phyloP scores from a whole-genome alignment of 2,888 invertebrate genomes.

The Trachelus troglodyta region DNA sequence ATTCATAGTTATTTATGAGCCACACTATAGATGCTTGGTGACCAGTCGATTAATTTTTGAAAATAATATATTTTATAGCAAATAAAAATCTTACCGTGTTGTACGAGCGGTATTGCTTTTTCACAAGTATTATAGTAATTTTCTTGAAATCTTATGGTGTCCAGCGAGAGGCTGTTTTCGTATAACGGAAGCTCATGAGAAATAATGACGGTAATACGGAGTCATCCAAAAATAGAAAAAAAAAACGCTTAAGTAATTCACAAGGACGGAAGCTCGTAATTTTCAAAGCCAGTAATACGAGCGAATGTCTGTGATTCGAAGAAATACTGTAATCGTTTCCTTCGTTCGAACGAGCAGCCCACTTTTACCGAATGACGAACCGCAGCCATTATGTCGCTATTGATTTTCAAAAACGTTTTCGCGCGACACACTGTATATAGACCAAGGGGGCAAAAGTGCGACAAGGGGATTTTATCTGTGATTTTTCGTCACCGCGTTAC shows the following conservation, averaged over 20 bases:
- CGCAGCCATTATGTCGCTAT: neutral
- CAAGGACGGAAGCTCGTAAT: neutral
- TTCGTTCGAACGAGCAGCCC: neutral
- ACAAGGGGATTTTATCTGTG: neutral
- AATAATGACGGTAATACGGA: neutral
- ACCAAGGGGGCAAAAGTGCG: neutral
- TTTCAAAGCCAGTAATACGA: neutral
- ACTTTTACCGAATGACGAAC: neutral
- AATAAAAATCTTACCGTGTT: neutral
- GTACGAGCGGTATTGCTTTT: too few relatives aligned
- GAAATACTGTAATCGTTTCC: neutral
- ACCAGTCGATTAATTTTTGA: neutral
- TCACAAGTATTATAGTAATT: neutral
- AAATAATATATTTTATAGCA: neutral
- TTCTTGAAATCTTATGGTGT: neutral
- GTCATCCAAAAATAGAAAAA: neutral
- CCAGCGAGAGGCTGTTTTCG: neutral
- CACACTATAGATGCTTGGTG: neutral
- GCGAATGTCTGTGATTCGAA: neutral
- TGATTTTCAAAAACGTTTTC: neutral
- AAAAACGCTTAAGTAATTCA: neutral
- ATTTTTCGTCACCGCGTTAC: neutral
- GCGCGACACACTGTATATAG: neutral
- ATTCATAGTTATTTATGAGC: neutral
- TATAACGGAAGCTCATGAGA: neutral